Evolutionary conservation across 2,888 invertebrate genomes (phyloP).

Genomic region (Megalurothrips usitatus): DNA sequence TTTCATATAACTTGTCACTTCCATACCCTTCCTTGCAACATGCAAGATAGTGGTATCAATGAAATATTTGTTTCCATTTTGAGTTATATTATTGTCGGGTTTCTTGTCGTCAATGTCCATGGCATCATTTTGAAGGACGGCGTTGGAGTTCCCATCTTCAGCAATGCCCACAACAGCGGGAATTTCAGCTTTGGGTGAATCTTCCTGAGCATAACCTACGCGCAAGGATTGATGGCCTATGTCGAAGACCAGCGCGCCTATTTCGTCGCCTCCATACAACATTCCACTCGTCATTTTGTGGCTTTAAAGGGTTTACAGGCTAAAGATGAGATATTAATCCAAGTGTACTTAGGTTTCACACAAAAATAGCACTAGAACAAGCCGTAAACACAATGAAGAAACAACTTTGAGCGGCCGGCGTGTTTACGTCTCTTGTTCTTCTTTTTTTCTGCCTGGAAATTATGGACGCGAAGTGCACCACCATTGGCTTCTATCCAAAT

Average conservation of each 20-base stretch:
- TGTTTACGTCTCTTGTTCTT: neutral
- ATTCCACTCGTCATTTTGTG: conserved; percentile 54
- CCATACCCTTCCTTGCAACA: conserved; percentile 84
- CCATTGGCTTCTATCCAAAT: too few relatives aligned
- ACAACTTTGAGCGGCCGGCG: neutral
- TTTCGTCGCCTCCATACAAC: conserved; percentile 94
- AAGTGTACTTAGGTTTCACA: neutral
- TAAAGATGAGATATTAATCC: neutral
- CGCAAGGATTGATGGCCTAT: conserved; percentile 86
- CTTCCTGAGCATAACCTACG: conserved; percentile 95
- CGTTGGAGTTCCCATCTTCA: conserved; percentile 55
- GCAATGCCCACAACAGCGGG: conserved; percentile 87
- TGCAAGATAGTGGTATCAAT: conserved; percentile 92
- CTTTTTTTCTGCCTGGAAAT: neutral
- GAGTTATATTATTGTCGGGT: conserved; percentile 61
- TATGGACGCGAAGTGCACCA: neutral
- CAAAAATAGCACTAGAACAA: neutral
- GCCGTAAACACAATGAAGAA: neutral
- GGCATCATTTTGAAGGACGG: conserved; percentile 63
- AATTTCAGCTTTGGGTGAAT: conserved; percentile 98
- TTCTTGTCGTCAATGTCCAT: conserved; percentile 63
- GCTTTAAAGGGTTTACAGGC: neutral
- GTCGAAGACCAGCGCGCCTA: conserved; percentile 96
- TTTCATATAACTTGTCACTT: conserved; percentile 88
- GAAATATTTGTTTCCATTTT: conserved; percentile 66